Base-by-base conservation (phyloP, 1,140 invertebrate species). In the Drosophila chauvacae region DNA sequence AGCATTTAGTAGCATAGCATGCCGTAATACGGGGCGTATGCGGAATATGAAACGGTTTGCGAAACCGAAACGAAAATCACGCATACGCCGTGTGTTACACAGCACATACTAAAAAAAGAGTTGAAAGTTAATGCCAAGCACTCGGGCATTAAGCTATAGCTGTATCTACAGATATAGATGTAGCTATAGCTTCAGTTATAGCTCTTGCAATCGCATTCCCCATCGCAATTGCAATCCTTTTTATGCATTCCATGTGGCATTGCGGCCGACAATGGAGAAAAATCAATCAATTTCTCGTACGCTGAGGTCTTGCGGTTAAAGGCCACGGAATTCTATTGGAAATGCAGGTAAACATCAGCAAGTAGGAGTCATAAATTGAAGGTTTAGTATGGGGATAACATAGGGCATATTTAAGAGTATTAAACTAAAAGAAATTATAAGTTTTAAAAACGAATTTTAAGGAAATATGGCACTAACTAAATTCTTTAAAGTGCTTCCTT, bases 181-280 rank as follows among this genome's bases (percentile, higher is more conserved):
- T 10, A 18, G n/a, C 11, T 37, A 9, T 30, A 30, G 30, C 1
- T 30, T 9, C 7, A 30, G 30, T 9, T 30, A 55, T 23, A 55
- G 13, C 39, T 16, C 7, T 37, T 9, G 33, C 30, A 18, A 4
- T 53, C n/a, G 65, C 45, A 71, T 41, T 68, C 37, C 26, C 26
- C 37, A 26, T 45, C 61, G 65, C 42, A 76, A 63, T 82, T 58
- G 77, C 56, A 79, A 63, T 70, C 60, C 30, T 57, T 65, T 84
- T 80, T 75, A 51, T 68, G 81, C 73, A 81, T 68, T 77, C 73
- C 51, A 69, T 61, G 62, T 60, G 42, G 68, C 66, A 60, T 72
- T 72, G 69, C 53, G 44, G 53, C 68, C 53, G 69, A 72, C 69
- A 72, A 72, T 72, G 69, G 66, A 20, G 55, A 71, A 50, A 50